A percentile compares a stretch with the other conserved stretches of the same genome.
These are phyloP conservation scores for Nerophis lumbriciformis DNA, from an alignment of 2,113 vertebrate genomes.

Conservation along the genomic window DNA sequence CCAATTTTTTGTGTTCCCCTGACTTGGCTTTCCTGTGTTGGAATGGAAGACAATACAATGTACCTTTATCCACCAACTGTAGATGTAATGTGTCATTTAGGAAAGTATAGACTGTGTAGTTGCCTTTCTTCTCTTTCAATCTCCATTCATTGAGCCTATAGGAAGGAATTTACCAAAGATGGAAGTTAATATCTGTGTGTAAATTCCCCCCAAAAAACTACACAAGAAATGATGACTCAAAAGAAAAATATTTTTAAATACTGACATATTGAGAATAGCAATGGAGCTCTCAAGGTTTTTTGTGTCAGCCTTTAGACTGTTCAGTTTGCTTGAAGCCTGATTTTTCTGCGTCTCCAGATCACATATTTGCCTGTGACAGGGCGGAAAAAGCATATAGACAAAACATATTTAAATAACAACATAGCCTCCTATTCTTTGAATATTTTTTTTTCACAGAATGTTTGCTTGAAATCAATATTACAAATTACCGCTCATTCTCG, in stretches of 20 bases:
- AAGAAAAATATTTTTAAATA: not conserved
- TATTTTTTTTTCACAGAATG: not conserved
- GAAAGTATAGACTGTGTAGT: slow-evolving; percentile 49
- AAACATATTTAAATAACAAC: not conserved
- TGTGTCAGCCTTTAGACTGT: slow-evolving; percentile 46
- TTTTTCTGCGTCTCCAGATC: slow-evolving; percentile 56
- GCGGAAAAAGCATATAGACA: not conserved
- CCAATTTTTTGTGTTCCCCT: too few relatives aligned
- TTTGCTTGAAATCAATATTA: not conserved
- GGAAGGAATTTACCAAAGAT: not conserved
- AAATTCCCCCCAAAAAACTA: not conserved
- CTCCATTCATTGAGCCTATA: slow-evolving; percentile 70
- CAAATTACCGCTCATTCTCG: slow-evolving; percentile 50
- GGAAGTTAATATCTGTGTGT: too few relatives aligned
- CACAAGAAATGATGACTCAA: too few relatives aligned
- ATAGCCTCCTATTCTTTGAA: too few relatives aligned
- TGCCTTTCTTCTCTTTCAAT: slow-evolving; percentile 31
- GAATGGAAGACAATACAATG: not conserved
- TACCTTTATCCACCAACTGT: slow-evolving; percentile 54
- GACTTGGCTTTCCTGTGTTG: too few relatives aligned
- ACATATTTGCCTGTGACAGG: slow-evolving; percentile 46
- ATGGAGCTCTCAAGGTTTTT: slow-evolving; percentile 46
- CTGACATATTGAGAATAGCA: slow-evolving; percentile 47
- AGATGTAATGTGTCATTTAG: slow-evolving; percentile 63
- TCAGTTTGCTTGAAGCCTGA: slow-evolving; percentile 41